Conservation (phyloP, 2,113 vertebrate genomes). For the Gadus chalcogrammus region DNA sequence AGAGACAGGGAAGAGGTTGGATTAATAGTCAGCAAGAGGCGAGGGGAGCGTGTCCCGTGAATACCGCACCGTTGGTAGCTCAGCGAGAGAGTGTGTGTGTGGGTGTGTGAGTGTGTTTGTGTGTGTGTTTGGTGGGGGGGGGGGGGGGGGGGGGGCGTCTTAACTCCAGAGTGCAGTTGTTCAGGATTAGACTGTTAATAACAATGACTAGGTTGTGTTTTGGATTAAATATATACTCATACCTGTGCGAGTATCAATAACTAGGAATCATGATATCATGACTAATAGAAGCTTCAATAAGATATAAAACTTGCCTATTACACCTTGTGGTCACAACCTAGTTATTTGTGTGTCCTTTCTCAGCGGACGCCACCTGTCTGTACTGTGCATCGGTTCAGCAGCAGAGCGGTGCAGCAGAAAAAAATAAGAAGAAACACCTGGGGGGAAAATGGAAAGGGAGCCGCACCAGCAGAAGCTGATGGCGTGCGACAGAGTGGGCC, state of each 20-base stretch:
- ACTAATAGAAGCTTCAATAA: too few species aligned
- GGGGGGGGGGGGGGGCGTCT: constrained; percentile 4
- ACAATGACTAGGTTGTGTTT: too few species aligned
- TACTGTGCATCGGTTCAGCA: constrained; percentile 16
- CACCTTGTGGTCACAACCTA: too few species aligned
- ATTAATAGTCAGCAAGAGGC: constrained; percentile 52
- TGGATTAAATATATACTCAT: too few species aligned
- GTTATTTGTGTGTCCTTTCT: constrained; percentile 7
- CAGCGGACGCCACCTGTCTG: constrained; percentile 22
- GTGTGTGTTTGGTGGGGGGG: neutral
- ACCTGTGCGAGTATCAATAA: too few species aligned
- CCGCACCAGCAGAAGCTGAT: constrained; percentile 31
- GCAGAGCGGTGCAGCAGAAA: constrained; percentile 5
- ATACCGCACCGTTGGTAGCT: constrained; percentile 45
- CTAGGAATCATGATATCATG: too few species aligned
- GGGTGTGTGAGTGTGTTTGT: too few species aligned
- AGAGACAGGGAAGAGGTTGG: constrained; percentile 61
- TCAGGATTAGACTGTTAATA: constrained; percentile 14
- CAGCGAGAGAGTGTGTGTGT: constrained; percentile 21
- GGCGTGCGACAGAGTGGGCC: constrained; percentile 10
- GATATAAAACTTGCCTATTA: too few species aligned
- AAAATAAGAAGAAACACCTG: too few species aligned
- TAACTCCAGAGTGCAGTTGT: constrained; percentile 69
- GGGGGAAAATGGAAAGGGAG: constrained; percentile 20
- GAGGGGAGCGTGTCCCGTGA: constrained; percentile 28